Evolutionary conservation across 2,113 vertebrate genomes (phyloP).

Genomic region (Emydocephalus ijimae): DNA sequence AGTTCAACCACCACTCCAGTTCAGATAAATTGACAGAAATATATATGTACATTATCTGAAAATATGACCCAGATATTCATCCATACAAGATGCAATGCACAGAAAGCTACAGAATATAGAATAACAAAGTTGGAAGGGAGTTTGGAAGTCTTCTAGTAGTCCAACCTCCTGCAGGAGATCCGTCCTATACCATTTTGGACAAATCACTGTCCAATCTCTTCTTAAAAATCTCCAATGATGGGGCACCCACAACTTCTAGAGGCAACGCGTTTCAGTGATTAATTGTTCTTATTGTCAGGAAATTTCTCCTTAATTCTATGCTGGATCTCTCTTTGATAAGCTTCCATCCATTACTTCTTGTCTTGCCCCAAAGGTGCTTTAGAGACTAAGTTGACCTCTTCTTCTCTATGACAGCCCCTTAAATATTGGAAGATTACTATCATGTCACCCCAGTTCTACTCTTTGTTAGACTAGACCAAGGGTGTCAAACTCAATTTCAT

Average conservation of each 20-base stretch:
- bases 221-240: not conserved
- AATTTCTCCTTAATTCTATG: not conserved
- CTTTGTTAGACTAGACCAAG: not conserved
- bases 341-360: not conserved
- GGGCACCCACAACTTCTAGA: not conserved
- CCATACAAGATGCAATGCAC: not conserved
- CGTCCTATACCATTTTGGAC: not conserved
- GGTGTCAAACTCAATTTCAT: too few relatives aligned
- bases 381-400: not conserved
- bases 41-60: not conserved
- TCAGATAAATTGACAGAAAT: not conserved
- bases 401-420: not conserved
- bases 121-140: not conserved
- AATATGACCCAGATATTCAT: not conserved
- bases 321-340: not conserved
- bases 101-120: not conserved
- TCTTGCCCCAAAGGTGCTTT: not conserved
- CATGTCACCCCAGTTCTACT: not conserved
- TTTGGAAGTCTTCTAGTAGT: not conserved
- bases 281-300: not conserved
- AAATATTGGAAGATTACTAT: not conserved
- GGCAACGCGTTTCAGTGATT: not conserved
- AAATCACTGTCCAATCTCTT: not conserved
- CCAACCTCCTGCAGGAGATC: not conserved
- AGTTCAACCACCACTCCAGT: not conserved